phyloP scores from a whole-genome alignment of 2,888 invertebrate species.

The Phytoseiulus persimilis region DNA sequence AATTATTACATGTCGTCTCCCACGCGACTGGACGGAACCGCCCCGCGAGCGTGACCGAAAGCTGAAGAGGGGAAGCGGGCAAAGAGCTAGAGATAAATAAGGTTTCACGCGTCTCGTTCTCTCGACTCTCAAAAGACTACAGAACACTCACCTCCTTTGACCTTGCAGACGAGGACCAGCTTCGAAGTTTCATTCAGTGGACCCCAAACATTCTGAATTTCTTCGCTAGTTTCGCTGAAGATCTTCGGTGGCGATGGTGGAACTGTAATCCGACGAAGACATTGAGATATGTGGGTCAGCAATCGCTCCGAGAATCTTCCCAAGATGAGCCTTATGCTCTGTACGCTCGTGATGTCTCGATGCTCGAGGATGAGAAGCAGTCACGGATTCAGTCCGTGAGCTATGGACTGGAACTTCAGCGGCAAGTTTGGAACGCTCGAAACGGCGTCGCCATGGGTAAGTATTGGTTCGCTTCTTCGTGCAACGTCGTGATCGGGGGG shows the following conservation, averaged over 20 bases:
- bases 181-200: conserved; percentile 30
- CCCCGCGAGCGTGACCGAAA: neutral
- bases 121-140: neutral
- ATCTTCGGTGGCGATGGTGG: conserved; percentile 11
- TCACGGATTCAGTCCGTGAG: too few species aligned
- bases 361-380: too few species aligned
- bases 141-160: conserved; percentile 23
- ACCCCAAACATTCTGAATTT: conserved; percentile 14
- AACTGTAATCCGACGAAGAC: neutral
- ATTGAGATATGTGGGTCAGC: too few species aligned
- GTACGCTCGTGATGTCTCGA: too few species aligned
- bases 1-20: neutral
- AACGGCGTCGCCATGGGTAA: too few species aligned
- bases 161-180: conserved; percentile 28
- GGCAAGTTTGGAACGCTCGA: too few species aligned
- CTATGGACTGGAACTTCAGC: too few species aligned
- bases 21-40: neutral
- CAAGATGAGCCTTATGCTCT: too few species aligned
- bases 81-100: neutral
- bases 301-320: too few species aligned
- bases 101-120: neutral
- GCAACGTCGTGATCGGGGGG: too few species aligned
- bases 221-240: conserved; percentile 7
- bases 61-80: neutral
- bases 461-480: too few species aligned